Conservation (phyloP, 2,113 vertebrate genomes). For the Urocitellus parryii region DNA sequence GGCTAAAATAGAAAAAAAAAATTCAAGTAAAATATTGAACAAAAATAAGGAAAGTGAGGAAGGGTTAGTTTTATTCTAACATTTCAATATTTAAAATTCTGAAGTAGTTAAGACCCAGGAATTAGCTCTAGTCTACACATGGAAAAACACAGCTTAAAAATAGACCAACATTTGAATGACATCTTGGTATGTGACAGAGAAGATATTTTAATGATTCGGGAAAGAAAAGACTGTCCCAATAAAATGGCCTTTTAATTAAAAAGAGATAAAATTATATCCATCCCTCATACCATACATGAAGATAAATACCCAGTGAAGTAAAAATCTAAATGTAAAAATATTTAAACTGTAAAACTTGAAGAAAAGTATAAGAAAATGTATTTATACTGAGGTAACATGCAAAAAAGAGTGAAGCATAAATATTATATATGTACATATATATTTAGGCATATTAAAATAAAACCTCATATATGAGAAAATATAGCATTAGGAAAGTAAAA, state of each 20-base stretch:
- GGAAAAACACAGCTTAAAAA: background rate
- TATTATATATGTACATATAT: no score
- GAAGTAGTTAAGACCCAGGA: background rate
- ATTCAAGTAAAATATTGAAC: background rate
- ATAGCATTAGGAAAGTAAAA: background rate
- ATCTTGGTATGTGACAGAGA: background rate
- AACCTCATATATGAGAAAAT: background rate
- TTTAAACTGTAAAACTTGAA: background rate
- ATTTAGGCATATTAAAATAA: background rate
- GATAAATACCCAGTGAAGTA: background rate
- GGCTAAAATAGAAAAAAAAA: background rate
- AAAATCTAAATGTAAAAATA: background rate
- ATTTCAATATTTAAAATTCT: background rate
- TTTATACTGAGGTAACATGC: background rate
- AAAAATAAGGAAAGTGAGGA: background rate
- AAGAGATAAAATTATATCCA: background rate
- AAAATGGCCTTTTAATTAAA: constrained; percentile 1
- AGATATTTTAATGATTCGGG: background rate
- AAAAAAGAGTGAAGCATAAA: background rate
- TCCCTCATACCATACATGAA: background rate
- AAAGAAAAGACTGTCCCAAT: background rate
- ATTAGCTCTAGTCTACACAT: background rate
- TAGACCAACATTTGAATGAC: background rate
- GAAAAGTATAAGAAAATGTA: background rate
- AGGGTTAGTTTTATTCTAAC: background rate